Evolutionary conservation across 1,140 invertebrate species (phyloP).

Genomic region (Panulirus ornatus): DNA sequence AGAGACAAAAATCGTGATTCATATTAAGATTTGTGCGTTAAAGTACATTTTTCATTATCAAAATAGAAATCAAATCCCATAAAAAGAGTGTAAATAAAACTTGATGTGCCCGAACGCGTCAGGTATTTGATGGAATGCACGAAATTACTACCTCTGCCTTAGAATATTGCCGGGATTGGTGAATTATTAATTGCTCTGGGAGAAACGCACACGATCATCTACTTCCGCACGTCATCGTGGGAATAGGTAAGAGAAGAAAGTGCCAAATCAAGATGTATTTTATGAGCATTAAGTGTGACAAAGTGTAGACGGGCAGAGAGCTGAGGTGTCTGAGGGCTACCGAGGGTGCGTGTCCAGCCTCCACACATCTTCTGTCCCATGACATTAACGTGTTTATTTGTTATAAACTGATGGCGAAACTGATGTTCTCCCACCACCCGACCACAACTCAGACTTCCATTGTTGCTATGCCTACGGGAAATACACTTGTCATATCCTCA

Average conservation of each 20-base stretch:
- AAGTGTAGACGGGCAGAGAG: background rate
- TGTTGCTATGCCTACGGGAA: background rate
- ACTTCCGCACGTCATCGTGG: background rate
- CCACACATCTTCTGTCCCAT: background rate
- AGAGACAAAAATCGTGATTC: too few species aligned
- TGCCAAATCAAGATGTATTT: background rate
- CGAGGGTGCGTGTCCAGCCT: background rate
- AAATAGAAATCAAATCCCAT: too few species aligned
- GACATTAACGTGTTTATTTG: background rate
- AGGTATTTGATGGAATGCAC: background rate
- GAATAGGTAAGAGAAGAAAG: background rate
- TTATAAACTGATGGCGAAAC: background rate
- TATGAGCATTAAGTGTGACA: background rate
- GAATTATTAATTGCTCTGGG: slow-evolving; percentile 5
- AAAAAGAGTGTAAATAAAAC: slow-evolving; percentile 31
- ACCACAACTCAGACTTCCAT: background rate
- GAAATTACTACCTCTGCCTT: background rate
- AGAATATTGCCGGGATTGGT: slow-evolving; percentile 19
- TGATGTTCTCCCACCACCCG: background rate
- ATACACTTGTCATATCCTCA: background rate
- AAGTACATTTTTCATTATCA: background rate
- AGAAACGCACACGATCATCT: background rate
- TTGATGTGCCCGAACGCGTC: slow-evolving; percentile 17
- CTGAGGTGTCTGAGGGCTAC: background rate
- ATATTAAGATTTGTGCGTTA: background rate